Evolutionary conservation across 2,797 vertebrate species (phyloP).

Genomic region (Aldrovandia affinis): DNA sequence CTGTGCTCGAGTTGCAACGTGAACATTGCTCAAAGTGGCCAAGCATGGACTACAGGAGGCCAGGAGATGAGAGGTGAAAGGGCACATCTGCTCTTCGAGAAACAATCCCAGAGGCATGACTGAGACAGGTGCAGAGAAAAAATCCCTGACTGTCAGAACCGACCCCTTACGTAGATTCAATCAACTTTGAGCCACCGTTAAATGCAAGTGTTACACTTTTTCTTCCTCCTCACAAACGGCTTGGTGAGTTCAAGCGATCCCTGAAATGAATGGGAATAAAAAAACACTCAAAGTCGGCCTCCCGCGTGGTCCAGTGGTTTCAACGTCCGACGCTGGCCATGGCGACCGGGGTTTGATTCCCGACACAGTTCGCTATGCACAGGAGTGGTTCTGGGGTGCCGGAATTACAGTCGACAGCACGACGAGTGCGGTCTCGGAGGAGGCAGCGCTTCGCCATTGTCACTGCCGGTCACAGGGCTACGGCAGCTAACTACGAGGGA

Average conservation of each 20-base stretch:
- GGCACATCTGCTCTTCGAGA: neutral
- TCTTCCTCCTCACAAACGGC: neutral
- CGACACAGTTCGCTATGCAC: too few relatives aligned
- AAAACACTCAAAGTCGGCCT: too few relatives aligned
- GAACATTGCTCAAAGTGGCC: neutral
- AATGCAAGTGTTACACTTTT: neutral
- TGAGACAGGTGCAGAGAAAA: neutral
- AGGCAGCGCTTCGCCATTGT: too few relatives aligned
- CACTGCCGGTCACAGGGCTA: too few relatives aligned
- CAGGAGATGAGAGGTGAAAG: neutral
- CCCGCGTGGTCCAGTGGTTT: too few relatives aligned
- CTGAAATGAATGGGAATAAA: neutral
- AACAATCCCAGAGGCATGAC: neutral
- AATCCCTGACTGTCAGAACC: neutral
- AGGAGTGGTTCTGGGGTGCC: too few relatives aligned
- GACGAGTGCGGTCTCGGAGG: too few relatives aligned
- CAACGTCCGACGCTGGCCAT: too few relatives aligned
- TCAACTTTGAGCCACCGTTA: neutral
- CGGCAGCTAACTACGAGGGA: too few relatives aligned
- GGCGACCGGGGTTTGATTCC: too few relatives aligned
- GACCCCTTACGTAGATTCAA: neutral
- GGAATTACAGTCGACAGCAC: too few relatives aligned
- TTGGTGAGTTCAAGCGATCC: neutral
- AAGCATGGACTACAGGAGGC: neutral
- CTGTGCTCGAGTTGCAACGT: neutral